These are phyloP conservation scores for Euwallacea similis DNA, from an alignment of 1,140 invertebrate genomes.

Conservation along the genomic window DNA sequence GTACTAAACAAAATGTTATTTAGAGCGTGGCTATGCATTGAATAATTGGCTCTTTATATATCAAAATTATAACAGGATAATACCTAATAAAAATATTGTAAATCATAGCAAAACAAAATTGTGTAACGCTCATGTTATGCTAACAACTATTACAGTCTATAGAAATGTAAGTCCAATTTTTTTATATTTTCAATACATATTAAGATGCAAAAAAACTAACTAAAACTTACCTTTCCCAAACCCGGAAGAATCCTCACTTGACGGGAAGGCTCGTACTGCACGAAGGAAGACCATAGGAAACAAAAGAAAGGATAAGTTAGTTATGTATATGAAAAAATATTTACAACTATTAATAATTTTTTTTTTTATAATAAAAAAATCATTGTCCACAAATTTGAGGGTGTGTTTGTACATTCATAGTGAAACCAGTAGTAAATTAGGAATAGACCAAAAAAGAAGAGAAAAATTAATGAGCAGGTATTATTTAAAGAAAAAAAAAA, in stretches of 20 bases:
- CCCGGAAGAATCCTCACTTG: slow-evolving; percentile 53
- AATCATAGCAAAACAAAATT: too few species aligned
- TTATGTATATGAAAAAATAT: slow-evolving; percentile 26
- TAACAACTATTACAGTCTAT: too few species aligned
- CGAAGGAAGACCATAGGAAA: slow-evolving; percentile 34
- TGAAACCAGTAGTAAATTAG: background rate
- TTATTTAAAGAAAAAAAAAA: slow-evolving; percentile 14
- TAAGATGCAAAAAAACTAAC: background rate
- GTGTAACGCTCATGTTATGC: too few species aligned
- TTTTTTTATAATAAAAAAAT: background rate
- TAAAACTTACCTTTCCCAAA: slow-evolving; percentile 52
- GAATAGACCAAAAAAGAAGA: slow-evolving; percentile 6
- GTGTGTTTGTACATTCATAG: slow-evolving; percentile 22
- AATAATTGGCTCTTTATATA: too few species aligned
- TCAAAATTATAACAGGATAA: too few species aligned
- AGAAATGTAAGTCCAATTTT: too few species aligned
- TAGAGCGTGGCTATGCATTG: too few species aligned
- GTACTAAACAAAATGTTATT: too few species aligned
- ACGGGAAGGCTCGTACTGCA: slow-evolving; percentile 47
- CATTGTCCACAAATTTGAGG: background rate
- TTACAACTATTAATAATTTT: slow-evolving; percentile 3
- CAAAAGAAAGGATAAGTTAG: slow-evolving; percentile 40
- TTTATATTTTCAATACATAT: too few species aligned
- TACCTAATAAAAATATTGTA: too few species aligned
- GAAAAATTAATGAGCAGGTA: slow-evolving; percentile 18